Percentiles rank a stretch among this genome's conserved stretches.
Evolutionary conservation across 1,140 invertebrate species (phyloP).

Genomic region (Neoseiulus cucumeris): DNA sequence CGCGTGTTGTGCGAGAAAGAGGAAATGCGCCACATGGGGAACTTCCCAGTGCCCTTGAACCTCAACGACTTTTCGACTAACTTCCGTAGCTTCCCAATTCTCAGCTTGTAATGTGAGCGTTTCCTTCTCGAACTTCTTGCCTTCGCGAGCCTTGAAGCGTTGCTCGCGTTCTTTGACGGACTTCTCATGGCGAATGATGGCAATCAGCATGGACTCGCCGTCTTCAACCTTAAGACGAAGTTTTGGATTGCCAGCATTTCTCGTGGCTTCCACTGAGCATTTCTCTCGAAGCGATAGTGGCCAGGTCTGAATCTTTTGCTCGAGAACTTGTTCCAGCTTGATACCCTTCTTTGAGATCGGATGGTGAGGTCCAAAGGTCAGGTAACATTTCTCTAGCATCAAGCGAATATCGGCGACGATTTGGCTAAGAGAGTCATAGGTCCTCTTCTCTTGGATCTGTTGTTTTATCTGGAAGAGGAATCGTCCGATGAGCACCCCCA

Average conservation of each 20-base stretch:
- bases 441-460: slow-evolving; percentile 6
- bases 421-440: slow-evolving; percentile 29
- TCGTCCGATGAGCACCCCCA: no score
- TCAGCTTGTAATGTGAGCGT: slow-evolving; percentile 21
- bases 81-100: not conserved
- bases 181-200: not conserved
- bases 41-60: not conserved
- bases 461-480: not conserved
- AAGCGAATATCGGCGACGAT: slow-evolving; percentile 32
- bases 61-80: not conserved
- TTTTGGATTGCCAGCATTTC: not conserved
- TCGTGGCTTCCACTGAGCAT: not conserved
- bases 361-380: slow-evolving; percentile 32
- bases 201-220: slow-evolving; percentile 2
- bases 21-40: slow-evolving; percentile 37
- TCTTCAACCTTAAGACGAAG: not conserved
- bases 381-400: slow-evolving; percentile 35
- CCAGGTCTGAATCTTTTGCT: slow-evolving; percentile 31
- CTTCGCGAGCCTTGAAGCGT: not conserved
- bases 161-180: not conserved
- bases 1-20: slow-evolving; percentile 34
- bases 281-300: slow-evolving; percentile 25
- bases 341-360: slow-evolving; percentile 30
- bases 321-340: slow-evolving; percentile 31
- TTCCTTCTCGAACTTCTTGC: not conserved